Conservation (phyloP, 1,140 invertebrate genomes). For the Stenopsyche tienmushanensis region DNA sequence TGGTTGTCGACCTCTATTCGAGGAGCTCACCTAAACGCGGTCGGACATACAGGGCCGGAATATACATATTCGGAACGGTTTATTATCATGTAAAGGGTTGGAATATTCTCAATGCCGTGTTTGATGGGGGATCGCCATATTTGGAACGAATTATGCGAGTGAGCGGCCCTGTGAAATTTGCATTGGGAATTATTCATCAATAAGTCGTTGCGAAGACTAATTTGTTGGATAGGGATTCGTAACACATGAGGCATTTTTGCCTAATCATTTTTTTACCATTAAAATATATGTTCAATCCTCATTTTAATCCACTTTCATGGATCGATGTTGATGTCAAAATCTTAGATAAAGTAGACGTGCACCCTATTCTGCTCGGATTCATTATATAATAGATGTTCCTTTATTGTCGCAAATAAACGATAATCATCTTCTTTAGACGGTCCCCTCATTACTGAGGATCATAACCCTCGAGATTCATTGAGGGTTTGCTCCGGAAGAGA, state of each 20-base stretch:
- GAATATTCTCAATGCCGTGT: background rate
- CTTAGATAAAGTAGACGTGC: no score
- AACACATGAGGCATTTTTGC: background rate
- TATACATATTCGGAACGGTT: slow-evolving; percentile 11
- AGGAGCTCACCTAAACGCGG: background rate
- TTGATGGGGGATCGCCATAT: background rate
- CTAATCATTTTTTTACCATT: background rate
- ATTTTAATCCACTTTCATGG: no score
- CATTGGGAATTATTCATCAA: background rate
- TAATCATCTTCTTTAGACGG: no score
- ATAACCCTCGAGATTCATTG: no score
- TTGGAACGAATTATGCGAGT: background rate
- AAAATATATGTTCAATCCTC: background rate
- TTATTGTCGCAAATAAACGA: no score
- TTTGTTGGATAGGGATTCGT: no score
- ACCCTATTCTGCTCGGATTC: no score
- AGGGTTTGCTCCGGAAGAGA: no score
- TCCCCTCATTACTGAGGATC: no score
- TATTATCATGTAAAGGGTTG: slow-evolving; percentile 18
- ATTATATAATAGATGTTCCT: no score
- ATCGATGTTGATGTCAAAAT: no score
- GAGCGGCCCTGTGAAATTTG: background rate
- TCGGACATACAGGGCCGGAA: background rate
- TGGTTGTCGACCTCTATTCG: slow-evolving; percentile 11
- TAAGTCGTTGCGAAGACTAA: no score